Base-by-base conservation (phyloP, 2,888 invertebrate species). In the Hartigia nigra region DNA sequence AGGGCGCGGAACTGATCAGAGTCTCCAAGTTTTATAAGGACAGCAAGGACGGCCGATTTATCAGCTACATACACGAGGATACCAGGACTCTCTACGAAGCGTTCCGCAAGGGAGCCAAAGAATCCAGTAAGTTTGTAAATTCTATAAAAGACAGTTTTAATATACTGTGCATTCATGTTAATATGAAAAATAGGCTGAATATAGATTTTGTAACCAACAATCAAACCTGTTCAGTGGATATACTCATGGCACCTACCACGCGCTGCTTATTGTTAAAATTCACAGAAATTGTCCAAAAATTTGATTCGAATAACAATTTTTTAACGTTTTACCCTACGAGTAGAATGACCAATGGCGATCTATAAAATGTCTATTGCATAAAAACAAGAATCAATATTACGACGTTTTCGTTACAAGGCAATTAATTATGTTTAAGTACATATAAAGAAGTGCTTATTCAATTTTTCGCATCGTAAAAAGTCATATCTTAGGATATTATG, bases 11-110 rank as follows among this genome's bases (percentile, higher is more conserved):
- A 92, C 94, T 96, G 93, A 96, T 97, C 89, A 94, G 97, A 87
- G 97, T 97, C 81, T 97, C 97, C 77, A 96, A 97, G 91, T 97
- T 97, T 93, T 97, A 96, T 93, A 97, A 97, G 92, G 97, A 97
- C 88, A 95, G 97, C 82, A 97, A 96, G 92, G 97, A 96, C 87
- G 97, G 97, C 79, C 96, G 96, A 91, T 97, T 95, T 92, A 93
- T 97, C 83, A 95, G 95, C 89, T 97, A 95, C 91, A 93, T 98
- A 83, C 96, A 96, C 91, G 96, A 97, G 88, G 98, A 98, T 91
- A 96, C 96, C 78, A 95, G 95, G 89, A 98, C 98, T 77, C 93
- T 98, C 70, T 98, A 97, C 92, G 97, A 98, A 87, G 95, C 96
- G 84, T 97, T 98, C 92, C 95, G 98, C 85, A 95, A 96, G 91